A percentile compares a stretch with the other conserved stretches of the same genome.
These are phyloP conservation scores for Chaenodraco wilsoni DNA, from an alignment of 2,797 vertebrate genomes.

Conservation along the genomic window DNA sequence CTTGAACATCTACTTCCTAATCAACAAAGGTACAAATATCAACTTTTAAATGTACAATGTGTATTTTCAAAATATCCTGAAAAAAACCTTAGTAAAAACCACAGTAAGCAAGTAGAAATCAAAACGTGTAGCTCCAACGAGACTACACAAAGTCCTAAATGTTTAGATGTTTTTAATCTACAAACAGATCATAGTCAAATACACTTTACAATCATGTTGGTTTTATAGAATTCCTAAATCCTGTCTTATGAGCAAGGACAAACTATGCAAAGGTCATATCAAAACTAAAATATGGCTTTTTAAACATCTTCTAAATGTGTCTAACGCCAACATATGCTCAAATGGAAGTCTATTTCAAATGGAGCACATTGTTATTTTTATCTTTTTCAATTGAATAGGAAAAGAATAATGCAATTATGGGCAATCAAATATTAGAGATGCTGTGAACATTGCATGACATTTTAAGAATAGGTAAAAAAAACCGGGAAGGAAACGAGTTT, in stretches of 20 bases:
- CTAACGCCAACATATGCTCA: not conserved
- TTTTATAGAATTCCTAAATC: not conserved
- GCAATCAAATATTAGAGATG: conserved; percentile 1
- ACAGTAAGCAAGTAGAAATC: not conserved
- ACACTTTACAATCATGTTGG: not conserved
- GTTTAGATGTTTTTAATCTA: not conserved
- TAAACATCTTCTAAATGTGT: not conserved
- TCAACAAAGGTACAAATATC: conserved; percentile 20
- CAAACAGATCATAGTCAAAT: not conserved
- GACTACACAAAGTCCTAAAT: not conserved
- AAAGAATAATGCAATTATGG: not conserved
- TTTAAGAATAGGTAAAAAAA: not conserved
- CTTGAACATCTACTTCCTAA: conserved; percentile 4
- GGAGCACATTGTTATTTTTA: not conserved
- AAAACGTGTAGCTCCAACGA: not conserved
- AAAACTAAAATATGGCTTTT: not conserved
- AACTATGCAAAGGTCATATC: not conserved
- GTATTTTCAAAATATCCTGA: conserved; percentile 38
- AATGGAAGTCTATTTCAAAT: conserved; percentile 6
- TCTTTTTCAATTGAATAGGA: not conserved
- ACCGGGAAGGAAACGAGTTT: too few relatives aligned
- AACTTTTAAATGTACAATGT: conserved; percentile 29
- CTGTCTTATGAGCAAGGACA: not conserved
- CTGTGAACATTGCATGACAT: not conserved
- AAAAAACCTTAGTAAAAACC: conserved; percentile 9